These are phyloP conservation scores for Bradypodion pumilum DNA, from an alignment of 2,797 vertebrate species.

Conservation along the genomic window DNA sequence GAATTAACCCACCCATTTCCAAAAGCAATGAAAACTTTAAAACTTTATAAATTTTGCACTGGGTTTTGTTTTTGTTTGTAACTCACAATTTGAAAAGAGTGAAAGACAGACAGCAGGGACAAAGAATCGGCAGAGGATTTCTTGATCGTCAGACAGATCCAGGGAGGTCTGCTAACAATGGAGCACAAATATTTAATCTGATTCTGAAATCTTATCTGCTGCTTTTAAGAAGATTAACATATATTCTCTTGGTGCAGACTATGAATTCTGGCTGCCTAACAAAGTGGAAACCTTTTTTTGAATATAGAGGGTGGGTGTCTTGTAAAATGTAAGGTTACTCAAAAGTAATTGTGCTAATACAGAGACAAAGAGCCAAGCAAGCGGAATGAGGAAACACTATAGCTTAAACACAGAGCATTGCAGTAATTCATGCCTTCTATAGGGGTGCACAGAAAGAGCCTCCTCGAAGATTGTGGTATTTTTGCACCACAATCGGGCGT, in stretches of 20 bases:
- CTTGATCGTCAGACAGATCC: slow-evolving; percentile 47
- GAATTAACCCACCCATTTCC: not conserved
- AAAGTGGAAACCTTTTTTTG: slow-evolving; percentile 44
- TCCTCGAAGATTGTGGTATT: no score
- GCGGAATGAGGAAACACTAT: slow-evolving; percentile 16
- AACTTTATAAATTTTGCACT: not conserved
- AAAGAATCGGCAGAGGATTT: slow-evolving; percentile 21
- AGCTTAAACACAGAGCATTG: not conserved
- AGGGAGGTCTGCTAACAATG: slow-evolving; percentile 38
- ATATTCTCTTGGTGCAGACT: slow-evolving; percentile 49
- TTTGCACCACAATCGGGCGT: no score
- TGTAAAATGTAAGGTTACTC: slow-evolving; percentile 40
- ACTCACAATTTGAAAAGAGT: not conserved
- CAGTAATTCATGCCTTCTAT: not conserved
- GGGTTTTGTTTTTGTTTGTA: not conserved
- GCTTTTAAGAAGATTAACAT: slow-evolving; percentile 57
- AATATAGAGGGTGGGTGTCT: slow-evolving; percentile 41
- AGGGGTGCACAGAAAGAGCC: no score
- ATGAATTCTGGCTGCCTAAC: slow-evolving; percentile 52
- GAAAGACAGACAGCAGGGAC: slow-evolving; percentile 3
- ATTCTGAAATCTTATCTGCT: slow-evolving; percentile 63
- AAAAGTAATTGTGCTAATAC: slow-evolving; percentile 40
- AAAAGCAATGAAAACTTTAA: slow-evolving; percentile 41
- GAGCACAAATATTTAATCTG: slow-evolving; percentile 63
- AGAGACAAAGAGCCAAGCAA: slow-evolving; percentile 23